Evolutionary conservation across 2,888 invertebrate species (phyloP).

Genomic region (Germaria angustata): DNA sequence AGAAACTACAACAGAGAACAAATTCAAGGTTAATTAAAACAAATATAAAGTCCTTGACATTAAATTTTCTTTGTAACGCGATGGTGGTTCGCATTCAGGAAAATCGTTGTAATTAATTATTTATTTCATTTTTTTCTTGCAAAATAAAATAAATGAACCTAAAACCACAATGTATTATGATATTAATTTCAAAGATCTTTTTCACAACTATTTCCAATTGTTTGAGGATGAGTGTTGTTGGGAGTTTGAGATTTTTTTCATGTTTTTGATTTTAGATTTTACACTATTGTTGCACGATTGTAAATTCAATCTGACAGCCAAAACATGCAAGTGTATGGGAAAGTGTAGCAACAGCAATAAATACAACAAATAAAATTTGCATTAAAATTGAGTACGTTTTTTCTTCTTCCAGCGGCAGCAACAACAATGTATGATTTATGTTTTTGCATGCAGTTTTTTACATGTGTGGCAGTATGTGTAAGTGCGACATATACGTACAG

Average conservation of each 20-base stretch:
- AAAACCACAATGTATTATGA: conserved; percentile 43
- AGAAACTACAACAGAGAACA: not conserved
- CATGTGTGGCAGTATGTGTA: not conserved
- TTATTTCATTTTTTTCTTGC: not conserved
- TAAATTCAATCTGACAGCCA: not conserved
- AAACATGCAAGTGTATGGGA: not conserved
- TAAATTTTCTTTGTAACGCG: conserved; percentile 1
- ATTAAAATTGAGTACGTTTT: conserved; percentile 24
- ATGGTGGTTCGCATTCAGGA: not conserved
- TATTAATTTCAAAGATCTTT: conserved; percentile 41
- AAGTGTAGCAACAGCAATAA: conserved; percentile 35
- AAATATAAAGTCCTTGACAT: conserved; percentile 47
- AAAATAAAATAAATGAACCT: conserved; percentile 2
- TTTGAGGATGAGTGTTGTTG: conserved; percentile 31
- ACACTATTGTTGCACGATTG: conserved; percentile 49
- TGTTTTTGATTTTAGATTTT: conserved; percentile 29
- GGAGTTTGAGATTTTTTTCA: conserved; percentile 5
- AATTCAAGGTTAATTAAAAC: conserved; percentile 59
- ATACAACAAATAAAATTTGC: conserved; percentile 57
- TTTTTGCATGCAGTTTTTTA: conserved; percentile 39
- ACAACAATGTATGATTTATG: conserved; percentile 57
- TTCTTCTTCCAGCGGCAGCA: conserved; percentile 11
- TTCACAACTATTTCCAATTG: conserved; percentile 15
- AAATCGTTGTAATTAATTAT: conserved; percentile 28
- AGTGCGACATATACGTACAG: not conserved